These are phyloP conservation scores for Aquatica leii DNA, from an alignment of 2,888 invertebrate genomes.

Conservation along the genomic window DNA sequence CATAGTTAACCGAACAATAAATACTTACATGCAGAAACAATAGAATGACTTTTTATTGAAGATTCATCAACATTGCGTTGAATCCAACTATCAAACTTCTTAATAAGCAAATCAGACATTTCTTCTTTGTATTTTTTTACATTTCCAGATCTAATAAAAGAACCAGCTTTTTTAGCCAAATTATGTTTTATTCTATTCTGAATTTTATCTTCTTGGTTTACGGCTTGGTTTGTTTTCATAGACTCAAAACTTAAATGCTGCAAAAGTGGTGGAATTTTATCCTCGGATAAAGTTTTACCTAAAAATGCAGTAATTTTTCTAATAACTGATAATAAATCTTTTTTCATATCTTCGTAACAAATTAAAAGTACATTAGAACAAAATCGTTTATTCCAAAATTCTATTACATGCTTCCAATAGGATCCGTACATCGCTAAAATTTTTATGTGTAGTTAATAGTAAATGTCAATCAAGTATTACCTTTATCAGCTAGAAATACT, in stretches of 20 bases:
- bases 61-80: background rate
- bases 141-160: slow-evolving; percentile 50
- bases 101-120: slow-evolving; percentile 43
- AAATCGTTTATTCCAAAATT: slow-evolving; percentile 71
- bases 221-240: slow-evolving; percentile 67
- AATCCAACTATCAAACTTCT: slow-evolving; percentile 54
- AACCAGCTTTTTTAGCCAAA: slow-evolving; percentile 1
- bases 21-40: background rate
- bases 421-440: slow-evolving; percentile 72
- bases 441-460: background rate
- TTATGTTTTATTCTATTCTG: slow-evolving; percentile 1
- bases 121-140: slow-evolving; percentile 47
- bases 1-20: too few species aligned
- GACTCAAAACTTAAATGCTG: slow-evolving; percentile 52
- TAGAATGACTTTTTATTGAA: background rate
- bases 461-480: slow-evolving; percentile 50
- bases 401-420: slow-evolving; percentile 75
- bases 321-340: slow-evolving; percentile 49
- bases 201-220: slow-evolving; percentile 63
- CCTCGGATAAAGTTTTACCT: slow-evolving; percentile 42
- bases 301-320: slow-evolving; percentile 45
- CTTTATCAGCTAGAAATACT: slow-evolving; percentile 70
- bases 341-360: slow-evolving; percentile 77
- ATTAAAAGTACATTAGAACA: slow-evolving; percentile 73
- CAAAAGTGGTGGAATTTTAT: slow-evolving; percentile 44